These are phyloP conservation scores for Lagopus muta DNA, from an alignment of 2,113 vertebrate genomes.

Conservation along the genomic window DNA sequence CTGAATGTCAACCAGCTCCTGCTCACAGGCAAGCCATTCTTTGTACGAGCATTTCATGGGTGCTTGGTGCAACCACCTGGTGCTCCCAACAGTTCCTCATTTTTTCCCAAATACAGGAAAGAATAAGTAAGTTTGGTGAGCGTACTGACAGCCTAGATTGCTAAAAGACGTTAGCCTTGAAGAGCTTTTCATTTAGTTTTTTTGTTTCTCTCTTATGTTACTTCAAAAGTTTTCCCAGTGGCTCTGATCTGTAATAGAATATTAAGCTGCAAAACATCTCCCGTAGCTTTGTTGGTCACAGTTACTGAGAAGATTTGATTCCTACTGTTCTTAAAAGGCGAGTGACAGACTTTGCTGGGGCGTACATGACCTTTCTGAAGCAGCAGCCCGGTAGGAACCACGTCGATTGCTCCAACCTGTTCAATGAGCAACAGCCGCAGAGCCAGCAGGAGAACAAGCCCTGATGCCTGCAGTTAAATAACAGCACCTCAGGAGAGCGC, in stretches of 20 bases:
- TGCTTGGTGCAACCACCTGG: not conserved
- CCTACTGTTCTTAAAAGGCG: constrained; percentile 49
- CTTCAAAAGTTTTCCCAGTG: constrained; percentile 17
- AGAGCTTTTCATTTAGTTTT: not conserved
- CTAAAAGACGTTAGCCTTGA: not conserved
- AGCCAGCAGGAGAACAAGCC: constrained; percentile 45
- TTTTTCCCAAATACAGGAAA: not conserved
- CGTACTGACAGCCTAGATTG: not conserved
- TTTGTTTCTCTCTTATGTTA: constrained; percentile 2
- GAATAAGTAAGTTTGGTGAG: not conserved
- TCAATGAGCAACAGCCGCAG: not conserved
- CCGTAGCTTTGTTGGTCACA: constrained; percentile 33
- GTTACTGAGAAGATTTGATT: constrained; percentile 50
- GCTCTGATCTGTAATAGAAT: constrained; percentile 25
- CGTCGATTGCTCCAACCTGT: not conserved
- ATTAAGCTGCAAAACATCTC: constrained; percentile 44
- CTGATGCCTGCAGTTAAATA: constrained; percentile 47
- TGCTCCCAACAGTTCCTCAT: not conserved
- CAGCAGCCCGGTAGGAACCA: not conserved
- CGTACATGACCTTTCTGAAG: constrained; percentile 36
- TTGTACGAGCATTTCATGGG: not conserved
- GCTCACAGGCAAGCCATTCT: not conserved
- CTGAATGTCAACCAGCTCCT: not conserved
- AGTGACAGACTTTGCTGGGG: not conserved
- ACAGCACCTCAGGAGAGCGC: constrained; percentile 37